Base-by-base conservation (phyloP, 1,140 invertebrate genomes). In the Aphidius gifuensis region DNA sequence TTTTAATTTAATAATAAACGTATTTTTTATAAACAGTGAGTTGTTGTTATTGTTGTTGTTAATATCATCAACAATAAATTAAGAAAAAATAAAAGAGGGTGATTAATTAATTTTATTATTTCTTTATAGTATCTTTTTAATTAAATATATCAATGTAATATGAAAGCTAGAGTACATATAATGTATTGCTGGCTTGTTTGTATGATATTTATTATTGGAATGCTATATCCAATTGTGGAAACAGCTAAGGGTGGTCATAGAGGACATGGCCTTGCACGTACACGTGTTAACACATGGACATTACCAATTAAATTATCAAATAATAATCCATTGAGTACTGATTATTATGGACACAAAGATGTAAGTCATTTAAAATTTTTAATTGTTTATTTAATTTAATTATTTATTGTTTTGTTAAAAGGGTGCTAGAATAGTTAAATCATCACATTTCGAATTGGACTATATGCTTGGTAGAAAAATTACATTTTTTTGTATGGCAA, bases 391-490 rank as follows among this genome's bases (percentile, higher is more conserved):
- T 43, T 40, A 43, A 47, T 23, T 57, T 9, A 53, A 47, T 53
- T 49, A 48, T 58, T 48, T 38, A 9, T 23, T 38, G 9, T 42
- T 21, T 9, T 16, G 32, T 40, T 38, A 44, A 68, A 69, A 96
- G 93, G 93, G 92, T n/a, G 93, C 93, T 0, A 93, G 91, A 82
- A 96, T 96, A 61, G 82, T 89, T 9, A 87, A 92, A 68, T 87
- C 92, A 1, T 95, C 93, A 0, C 93, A 96, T 76, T 96, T 96
- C 80, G 93, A 96, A 77, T 87, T 91, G 80, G 92, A 95, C 83
- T 96, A 95, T 75, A 90, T 93, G 66, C 77, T 96, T 60, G 94
- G 94, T 1, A 92, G 95, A 74, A 96, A 96, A 79, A 94, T 96
- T 42, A 90, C 90, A 1, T 96, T 96, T 69, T 83, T 96, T 50